Percentiles rank a stretch among this genome's conserved stretches.
phyloP scores from a whole-genome alignment of 2,797 vertebrate genomes.

The Pipistrellus nathusii region DNA sequence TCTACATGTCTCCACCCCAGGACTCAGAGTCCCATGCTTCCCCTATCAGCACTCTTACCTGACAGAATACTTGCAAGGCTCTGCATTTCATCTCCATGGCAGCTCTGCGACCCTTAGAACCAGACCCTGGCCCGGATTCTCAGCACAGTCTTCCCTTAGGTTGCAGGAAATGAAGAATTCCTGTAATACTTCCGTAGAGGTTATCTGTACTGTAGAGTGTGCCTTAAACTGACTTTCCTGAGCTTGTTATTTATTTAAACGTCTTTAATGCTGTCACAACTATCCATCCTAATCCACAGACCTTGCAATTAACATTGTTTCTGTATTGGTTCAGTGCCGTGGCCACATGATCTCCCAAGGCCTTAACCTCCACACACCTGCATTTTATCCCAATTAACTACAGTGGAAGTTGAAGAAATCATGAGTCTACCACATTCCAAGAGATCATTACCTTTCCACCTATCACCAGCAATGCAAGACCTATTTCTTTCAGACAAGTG shows the following conservation, averaged over 20 bases:
- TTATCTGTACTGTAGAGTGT: background rate
- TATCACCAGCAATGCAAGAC: background rate
- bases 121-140: background rate
- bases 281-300: background rate
- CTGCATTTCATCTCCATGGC: background rate
- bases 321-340: background rate
- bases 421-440: background rate
- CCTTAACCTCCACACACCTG: background rate
- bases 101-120: background rate
- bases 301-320: background rate
- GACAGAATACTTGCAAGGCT: background rate
- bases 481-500: background rate
- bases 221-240: background rate
- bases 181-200: background rate
- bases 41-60: background rate
- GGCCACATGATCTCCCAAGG: background rate
- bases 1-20: background rate
- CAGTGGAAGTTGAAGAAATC: background rate
- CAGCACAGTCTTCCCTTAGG: background rate
- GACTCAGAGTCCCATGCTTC: background rate
- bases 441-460: background rate
- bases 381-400: background rate
- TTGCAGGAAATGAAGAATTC: conserved; percentile 6
- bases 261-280: background rate
- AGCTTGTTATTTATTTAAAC: background rate